Evolutionary conservation across 2,888 invertebrate species (phyloP), one percentile per base, ranked within the genome.

Genomic region (Nipponacmea schrenckii): DNA sequence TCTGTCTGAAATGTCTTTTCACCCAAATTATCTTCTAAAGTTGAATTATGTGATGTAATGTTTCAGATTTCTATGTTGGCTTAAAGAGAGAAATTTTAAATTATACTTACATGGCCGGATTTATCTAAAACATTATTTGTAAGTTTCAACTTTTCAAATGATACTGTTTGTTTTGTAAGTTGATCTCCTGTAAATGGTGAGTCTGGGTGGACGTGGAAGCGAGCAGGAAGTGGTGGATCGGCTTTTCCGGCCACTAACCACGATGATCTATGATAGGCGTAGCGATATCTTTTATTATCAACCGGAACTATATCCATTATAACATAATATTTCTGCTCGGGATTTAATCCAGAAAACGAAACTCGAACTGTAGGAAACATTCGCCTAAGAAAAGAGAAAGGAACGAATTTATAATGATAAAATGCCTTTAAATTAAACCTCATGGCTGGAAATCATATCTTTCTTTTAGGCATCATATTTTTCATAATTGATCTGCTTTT

Each of bases 231-330:
- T 5, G 97, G 97, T 17, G 97, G 97, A 91, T 98, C 98, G 64
- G 97, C 98, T 90, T 98, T 98, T 79, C 97, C 98, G 44, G 98
- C 98, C 81, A 97, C 97, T 86, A 97, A 92, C 98, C 98, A 98
- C 70, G 96, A 96, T 80, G 96, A 97, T 86, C 97, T 93, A 91
- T 98, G 97, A 92, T 98, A 98, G 79, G 98, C 97, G 92, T 98
- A 98, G 77, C 97, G 93, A 76, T 89, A 89, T 72, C 97, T 92
- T 90, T 97, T 95, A 90, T 95, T 94, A 91, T 98, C 98, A 87
- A 97, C 95, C 75, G 97, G 97, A 78, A 97, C 95, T 86, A 98
- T 96, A 91, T 98, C 98, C 91, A 98, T 92, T 82, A 97, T 92
- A 72, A 98, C 97, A 69, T 94, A 94, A 91, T 97, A 98, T 27